A percentile compares a stretch with the other conserved stretches of the same genome.
phyloP scores from a whole-genome alignment of 2,888 invertebrate species.

The Parelbella ahira region DNA sequence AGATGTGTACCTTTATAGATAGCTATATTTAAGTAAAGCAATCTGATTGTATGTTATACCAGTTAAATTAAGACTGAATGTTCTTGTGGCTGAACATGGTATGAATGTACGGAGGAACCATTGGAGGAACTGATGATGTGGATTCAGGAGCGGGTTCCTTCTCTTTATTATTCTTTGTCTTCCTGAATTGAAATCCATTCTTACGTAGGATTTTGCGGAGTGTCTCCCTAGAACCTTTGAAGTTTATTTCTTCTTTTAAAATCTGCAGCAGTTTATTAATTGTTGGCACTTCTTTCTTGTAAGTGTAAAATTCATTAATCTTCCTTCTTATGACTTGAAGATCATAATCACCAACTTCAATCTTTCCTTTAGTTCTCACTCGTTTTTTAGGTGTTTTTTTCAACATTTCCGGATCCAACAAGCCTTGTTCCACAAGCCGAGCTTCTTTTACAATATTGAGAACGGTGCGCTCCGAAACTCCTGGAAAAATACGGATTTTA shows the following conservation, averaged over 20 bases:
- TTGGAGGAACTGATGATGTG: constrained; percentile 54
- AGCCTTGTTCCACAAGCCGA: constrained; percentile 66
- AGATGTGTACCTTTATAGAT: too few species aligned
- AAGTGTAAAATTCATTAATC: constrained; percentile 73
- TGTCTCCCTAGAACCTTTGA: constrained; percentile 70
- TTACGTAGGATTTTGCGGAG: constrained; percentile 67
- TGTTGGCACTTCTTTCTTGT: constrained; percentile 72
- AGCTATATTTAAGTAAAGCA: too few species aligned
- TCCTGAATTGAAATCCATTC: constrained; percentile 72
- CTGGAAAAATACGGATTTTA: constrained; percentile 51
- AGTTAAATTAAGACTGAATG: constrained; percentile 49
- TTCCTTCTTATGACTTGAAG: constrained; percentile 67
- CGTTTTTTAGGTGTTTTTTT: constrained; percentile 67
- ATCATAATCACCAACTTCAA: constrained; percentile 71
- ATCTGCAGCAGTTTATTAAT: constrained; percentile 70
- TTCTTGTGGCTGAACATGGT: constrained; percentile 71
- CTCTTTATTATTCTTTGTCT: constrained; percentile 69
- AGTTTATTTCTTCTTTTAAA: constrained; percentile 68
- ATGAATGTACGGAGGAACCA: constrained; percentile 68
- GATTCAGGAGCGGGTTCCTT: constrained; percentile 57
- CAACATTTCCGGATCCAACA: constrained; percentile 66
- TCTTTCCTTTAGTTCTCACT: constrained; percentile 67
- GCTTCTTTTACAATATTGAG: constrained; percentile 71
- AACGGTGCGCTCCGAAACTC: constrained; percentile 70
- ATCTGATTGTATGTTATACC: too few species aligned